Evolutionary conservation across 2,888 invertebrate species (phyloP), one percentile per base, ranked within the genome.

Genomic region (Eupelmus urozonus): DNA sequence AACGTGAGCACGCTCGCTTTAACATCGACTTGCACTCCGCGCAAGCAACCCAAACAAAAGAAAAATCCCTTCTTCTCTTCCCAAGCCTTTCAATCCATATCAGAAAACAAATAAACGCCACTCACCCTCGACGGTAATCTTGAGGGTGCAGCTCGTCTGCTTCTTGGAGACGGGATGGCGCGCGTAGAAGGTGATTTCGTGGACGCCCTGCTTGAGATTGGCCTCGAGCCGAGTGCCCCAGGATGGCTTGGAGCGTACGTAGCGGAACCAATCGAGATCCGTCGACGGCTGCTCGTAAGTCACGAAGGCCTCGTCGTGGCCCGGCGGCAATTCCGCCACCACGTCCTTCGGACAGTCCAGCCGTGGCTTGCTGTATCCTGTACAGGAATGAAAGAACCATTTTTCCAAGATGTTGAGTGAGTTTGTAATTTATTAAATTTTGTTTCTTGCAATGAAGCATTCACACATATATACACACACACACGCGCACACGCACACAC

Each of bases 261-360:
- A 90, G 76, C 92, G 90, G 78, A 87, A 88, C 91, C 91, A 92
- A 85, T 91, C 91, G 57, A 92, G 90, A 85, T 92, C 92, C 53
- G 92, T 91, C 76, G 90, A 90, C 3, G 92, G 92, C 78, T 91
- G 90, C 65, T 91, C 90, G 80, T 92, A 90, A 53, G 89, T 90
- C 53, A 92, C 90, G 83, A 91, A 89, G 1, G 90, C 90, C 72
- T 89, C 89, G 78, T 88, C 89, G 80, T 90, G 87, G 62, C 90
- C 90, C 4, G 90, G 89, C 18, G 90, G 87, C 57, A 92, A 81
- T 76, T 91, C 90, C 7, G 91, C 87, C 20, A 87, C 84, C 66
- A 92, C 90, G 81, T 92, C 91, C 55, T 90, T 87, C 1, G 92
- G 92, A 82, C 92, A 92, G 81, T 90, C 90, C 73, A 92, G 88